Base-by-base conservation (phyloP, 2,113 vertebrate species). In the Poeciliopsis retropinna region DNA sequence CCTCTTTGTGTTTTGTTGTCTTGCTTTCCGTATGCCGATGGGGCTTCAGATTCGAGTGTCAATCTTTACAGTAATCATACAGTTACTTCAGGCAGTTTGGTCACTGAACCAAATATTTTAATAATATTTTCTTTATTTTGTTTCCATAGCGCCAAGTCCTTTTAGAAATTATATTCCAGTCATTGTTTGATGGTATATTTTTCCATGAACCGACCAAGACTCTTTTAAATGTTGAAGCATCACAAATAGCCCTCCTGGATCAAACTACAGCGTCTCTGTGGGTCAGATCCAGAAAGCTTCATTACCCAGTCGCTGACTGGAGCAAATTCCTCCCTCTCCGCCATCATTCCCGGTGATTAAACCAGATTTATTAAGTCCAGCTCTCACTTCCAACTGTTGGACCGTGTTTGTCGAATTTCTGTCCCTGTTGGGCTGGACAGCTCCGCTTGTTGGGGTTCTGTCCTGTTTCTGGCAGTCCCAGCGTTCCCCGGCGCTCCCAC, bases 391-490 rank as follows among this genome's bases (percentile, higher is more conserved):
- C 44, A 19, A 19, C 44, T n/a, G 34, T 44, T 67, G 64, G 37
- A 44, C 64, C 67, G 62, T 1, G 69, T 22, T 28, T 72, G 57
- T 79, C 28, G 22, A 3, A 28, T 34, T 19, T 57, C 3, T 3
- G 47, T 65, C 31, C 64, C 66, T 1, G 0, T 32, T 22, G 31
- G 5, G 67, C 68, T n/a, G 73, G 39, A 60, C 30, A 47, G 17
- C 44, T 47, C 44, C 17, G 5, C 14, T 47, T 57, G 22, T 15
- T 39, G 8, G 22, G 5, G 66, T 66, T 68, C 70, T 19, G 73
- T 64, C 70, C 79, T n/a, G 82, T 73, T 64, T 31, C 22, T 76
- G 28, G 71, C 74, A 8, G 73, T 76, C 82, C 75, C 76, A 1
- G 19, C 0, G 60, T 73, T 67, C 39, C 77, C 0, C 72, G 44